phyloP scores from a whole-genome alignment of 2,888 invertebrate species.

The Philaethria dido region DNA sequence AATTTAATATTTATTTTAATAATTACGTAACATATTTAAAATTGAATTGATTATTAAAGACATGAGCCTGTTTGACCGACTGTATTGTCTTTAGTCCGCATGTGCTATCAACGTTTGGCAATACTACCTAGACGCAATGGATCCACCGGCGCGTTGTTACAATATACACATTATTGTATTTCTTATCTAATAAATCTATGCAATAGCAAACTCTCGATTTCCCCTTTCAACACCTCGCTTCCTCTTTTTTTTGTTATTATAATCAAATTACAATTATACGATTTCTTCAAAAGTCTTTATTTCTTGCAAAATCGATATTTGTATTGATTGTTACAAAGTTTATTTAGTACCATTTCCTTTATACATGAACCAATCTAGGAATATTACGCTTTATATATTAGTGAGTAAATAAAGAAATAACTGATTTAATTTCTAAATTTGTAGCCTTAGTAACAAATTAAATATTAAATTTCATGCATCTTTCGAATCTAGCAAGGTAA shows the following conservation, averaged over 20 bases:
- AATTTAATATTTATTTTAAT: background rate
- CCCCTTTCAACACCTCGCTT: conserved; percentile 40
- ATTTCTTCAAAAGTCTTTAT: no score
- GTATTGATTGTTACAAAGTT: no score
- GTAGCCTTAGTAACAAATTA: no score
- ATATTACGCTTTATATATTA: no score
- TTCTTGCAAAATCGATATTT: no score
- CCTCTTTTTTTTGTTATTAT: conserved; percentile 20
- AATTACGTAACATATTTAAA: background rate
- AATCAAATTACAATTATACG: background rate
- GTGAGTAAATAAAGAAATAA: no score
- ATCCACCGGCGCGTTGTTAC: conserved; percentile 61
- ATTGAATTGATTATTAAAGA: background rate
- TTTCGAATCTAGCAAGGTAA: no score
- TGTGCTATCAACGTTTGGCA: conserved; percentile 69
- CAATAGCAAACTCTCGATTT: conserved; percentile 51
- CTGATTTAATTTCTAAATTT: no score
- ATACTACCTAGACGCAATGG: conserved; percentile 55
- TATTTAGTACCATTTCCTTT: no score
- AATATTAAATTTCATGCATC: no score
- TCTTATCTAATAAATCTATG: conserved; percentile 69
- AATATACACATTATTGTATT: conserved; percentile 69
- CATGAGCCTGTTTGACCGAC: background rate
- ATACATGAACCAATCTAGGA: no score
- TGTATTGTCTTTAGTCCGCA: conserved; percentile 51